Conservation (phyloP, 2,888 invertebrate genomes). For the Chrysomela aeneicollis region DNA sequence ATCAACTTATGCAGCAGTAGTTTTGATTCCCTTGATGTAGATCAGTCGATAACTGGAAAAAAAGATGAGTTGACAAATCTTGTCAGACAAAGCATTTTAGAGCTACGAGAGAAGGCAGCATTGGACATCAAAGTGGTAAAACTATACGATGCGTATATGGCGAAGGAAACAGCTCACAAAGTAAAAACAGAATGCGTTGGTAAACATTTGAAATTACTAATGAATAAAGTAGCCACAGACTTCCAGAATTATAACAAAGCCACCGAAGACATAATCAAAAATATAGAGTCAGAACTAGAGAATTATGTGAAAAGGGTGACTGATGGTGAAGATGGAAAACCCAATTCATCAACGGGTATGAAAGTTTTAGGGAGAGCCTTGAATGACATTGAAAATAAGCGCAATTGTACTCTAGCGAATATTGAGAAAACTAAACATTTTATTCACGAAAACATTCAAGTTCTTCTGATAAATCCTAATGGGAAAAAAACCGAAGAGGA, state of each 20-base stretch:
- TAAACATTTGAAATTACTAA: neutral
- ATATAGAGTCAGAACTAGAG: neutral
- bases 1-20: neutral
- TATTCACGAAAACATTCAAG: slow-evolving; percentile 15
- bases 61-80: neutral
- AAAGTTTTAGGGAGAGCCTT: neutral
- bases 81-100: neutral
- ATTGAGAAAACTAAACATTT: slow-evolving; percentile 10
- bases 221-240: neutral
- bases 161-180: neutral
- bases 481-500: slow-evolving; percentile 19
- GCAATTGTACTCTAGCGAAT: neutral
- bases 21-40: neutral
- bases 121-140: slow-evolving; percentile 13
- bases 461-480: slow-evolving; percentile 15
- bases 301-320: neutral
- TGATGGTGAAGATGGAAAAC: neutral
- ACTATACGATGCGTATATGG: slow-evolving; percentile 9
- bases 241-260: slow-evolving; percentile 11
- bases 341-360: neutral
- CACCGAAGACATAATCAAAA: neutral
- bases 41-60: neutral
- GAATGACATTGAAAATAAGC: neutral
- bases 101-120: slow-evolving; percentile 8
- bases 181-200: neutral